phyloP scores from a whole-genome alignment of 2,888 invertebrate genomes.

The Bembecia ichneumoniformis region DNA sequence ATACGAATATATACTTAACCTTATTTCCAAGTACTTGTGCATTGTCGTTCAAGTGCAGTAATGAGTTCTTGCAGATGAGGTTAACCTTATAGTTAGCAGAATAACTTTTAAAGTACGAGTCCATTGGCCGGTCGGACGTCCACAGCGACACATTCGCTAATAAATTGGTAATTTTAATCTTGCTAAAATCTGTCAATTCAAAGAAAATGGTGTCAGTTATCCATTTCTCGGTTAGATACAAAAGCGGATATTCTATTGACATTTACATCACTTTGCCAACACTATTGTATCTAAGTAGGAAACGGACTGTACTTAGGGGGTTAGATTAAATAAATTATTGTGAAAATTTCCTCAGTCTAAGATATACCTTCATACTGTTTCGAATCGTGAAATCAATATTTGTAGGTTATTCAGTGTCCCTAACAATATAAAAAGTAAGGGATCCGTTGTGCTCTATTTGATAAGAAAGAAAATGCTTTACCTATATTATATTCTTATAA shows the following conservation, averaged over 20 bases:
- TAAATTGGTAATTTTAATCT: conserved; percentile 30
- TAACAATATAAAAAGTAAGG: conserved; percentile 37
- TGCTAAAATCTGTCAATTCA: conserved; percentile 62
- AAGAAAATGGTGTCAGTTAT: conserved; percentile 62
- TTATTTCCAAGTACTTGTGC: too few relatives aligned
- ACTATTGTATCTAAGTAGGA: not conserved
- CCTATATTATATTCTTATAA: conserved; percentile 71
- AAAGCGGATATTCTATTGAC: not conserved
- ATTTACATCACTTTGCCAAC: not conserved
- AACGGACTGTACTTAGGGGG: conserved; percentile 22
- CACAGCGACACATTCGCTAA: conserved; percentile 42
- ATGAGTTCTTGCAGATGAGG: too few relatives aligned
- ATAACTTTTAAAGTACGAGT: too few relatives aligned
- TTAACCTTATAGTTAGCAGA: too few relatives aligned
- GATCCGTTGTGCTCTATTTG: conserved; percentile 63
- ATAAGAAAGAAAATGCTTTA: conserved; percentile 69
- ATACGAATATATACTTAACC: too few relatives aligned
- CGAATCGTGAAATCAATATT: conserved; percentile 44
- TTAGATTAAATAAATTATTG: conserved; percentile 28
- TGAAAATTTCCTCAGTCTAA: conserved; percentile 40
- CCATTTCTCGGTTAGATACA: not conserved
- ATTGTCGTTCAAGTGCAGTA: too few relatives aligned
- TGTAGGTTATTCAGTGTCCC: conserved; percentile 61
- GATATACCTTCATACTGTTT: conserved; percentile 50
- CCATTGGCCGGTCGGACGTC: conserved; percentile 18